Conservation (phyloP, 2,113 vertebrate genomes). For the Lucifuga dentata region DNA sequence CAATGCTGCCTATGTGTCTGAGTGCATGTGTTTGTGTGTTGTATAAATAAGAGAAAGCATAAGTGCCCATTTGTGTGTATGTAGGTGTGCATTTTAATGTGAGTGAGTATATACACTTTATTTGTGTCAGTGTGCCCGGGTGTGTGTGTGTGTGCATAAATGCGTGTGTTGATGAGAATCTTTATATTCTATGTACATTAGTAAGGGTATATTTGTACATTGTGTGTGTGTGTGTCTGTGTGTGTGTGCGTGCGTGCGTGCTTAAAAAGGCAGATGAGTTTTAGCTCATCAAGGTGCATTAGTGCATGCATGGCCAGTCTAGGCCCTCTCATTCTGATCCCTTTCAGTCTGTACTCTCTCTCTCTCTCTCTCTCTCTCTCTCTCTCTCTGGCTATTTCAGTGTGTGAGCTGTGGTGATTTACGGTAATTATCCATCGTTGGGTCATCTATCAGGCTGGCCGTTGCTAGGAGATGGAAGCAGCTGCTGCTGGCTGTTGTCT, state of each 20-base stretch:
- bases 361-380: slow-evolving; percentile 30
- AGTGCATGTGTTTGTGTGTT: slow-evolving; percentile 10
- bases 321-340: slow-evolving; percentile 65
- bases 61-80: not conserved
- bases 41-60: not conserved
- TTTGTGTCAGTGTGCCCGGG: slow-evolving; percentile 20
- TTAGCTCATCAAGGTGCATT: slow-evolving; percentile 88
- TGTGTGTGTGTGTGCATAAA: not conserved
- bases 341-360: slow-evolving; percentile 51
- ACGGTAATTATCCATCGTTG: slow-evolving; percentile 98
- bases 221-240: slow-evolving; percentile 10
- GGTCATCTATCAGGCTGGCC: slow-evolving; percentile 95
- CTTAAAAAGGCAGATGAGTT: slow-evolving; percentile 57
- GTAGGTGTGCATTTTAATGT: slow-evolving; percentile 5
- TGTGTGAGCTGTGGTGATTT: slow-evolving; percentile 89
- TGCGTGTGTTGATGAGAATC: not conserved
- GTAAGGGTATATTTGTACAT: too few species aligned
- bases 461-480: slow-evolving; percentile 98
- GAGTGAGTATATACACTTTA: not conserved
- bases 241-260: not conserved
- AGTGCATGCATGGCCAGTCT: slow-evolving; percentile 82
- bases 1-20: slow-evolving; percentile 68
- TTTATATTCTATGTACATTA: too few species aligned
- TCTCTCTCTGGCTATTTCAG: slow-evolving; percentile 57
- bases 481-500: slow-evolving; percentile 98